These are phyloP conservation scores for Gopherus evgoodei DNA, from an alignment of 2,113 vertebrate genomes.

Conservation along the genomic window DNA sequence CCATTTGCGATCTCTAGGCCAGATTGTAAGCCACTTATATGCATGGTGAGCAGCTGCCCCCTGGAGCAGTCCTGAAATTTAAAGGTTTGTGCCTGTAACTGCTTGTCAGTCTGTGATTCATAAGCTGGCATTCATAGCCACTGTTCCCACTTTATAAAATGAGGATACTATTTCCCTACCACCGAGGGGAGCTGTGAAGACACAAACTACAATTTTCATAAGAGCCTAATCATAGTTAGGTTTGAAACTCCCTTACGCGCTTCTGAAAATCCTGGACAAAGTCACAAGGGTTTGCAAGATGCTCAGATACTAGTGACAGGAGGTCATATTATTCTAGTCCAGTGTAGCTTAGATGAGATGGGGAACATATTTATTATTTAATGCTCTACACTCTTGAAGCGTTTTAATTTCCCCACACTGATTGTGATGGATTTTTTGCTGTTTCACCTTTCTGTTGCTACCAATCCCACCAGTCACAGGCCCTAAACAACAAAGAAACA, in stretches of 20 bases:
- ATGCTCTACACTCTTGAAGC: not conserved
- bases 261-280: slow-evolving; percentile 55
- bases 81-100: not conserved
- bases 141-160: not conserved
- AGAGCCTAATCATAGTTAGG: slow-evolving; percentile 36
- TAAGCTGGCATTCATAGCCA: not conserved
- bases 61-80: not conserved
- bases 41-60: not conserved
- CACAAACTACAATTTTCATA: slow-evolving; percentile 6
- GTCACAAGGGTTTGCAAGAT: slow-evolving; percentile 51
- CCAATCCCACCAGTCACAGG: slow-evolving; percentile 31
- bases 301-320: slow-evolving; percentile 48
- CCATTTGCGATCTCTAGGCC: slow-evolving; percentile 3
- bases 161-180: slow-evolving; percentile 30
- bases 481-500: slow-evolving; percentile 58
- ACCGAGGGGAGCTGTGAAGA: not conserved
- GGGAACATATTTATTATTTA: not conserved
- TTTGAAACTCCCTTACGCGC: slow-evolving; percentile 42
- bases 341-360: slow-evolving; percentile 34
- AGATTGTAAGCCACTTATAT: slow-evolving; percentile 9
- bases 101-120: not conserved
- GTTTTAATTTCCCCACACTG: slow-evolving; percentile 68
- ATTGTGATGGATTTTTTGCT: slow-evolving; percentile 65
- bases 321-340: slow-evolving; percentile 47
- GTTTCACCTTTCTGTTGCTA: slow-evolving; percentile 56